These are phyloP conservation scores for Brenthis daphne DNA, from an alignment of 2,888 invertebrate genomes.

Conservation along the genomic window DNA sequence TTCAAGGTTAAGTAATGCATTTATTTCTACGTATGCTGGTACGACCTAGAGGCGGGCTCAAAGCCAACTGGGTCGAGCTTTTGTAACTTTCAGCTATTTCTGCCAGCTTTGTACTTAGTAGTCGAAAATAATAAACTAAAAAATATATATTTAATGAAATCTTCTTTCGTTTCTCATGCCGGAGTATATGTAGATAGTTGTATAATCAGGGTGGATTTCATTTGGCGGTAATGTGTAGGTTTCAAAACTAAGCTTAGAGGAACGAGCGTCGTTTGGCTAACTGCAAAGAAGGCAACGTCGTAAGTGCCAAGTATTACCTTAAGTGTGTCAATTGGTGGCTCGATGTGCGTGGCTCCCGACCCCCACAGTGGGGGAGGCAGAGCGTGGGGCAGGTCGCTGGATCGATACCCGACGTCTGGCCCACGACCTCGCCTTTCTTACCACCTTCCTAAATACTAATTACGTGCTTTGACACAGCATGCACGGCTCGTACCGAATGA, in stretches of 20 bases:
- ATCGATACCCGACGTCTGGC: slow-evolving; percentile 86
- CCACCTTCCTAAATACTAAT: slow-evolving; percentile 83
- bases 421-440: slow-evolving; percentile 82
- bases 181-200: slow-evolving; percentile 23
- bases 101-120: slow-evolving; percentile 54
- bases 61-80: slow-evolving; percentile 78
- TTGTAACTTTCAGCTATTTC: slow-evolving; percentile 70
- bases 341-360: slow-evolving; percentile 76
- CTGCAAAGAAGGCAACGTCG: slow-evolving; percentile 59
- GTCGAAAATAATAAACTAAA: slow-evolving; percentile 42
- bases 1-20: slow-evolving; percentile 61
- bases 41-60: slow-evolving; percentile 63
- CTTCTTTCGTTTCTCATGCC: slow-evolving; percentile 20
- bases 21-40: slow-evolving; percentile 54
- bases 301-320: slow-evolving; percentile 77
- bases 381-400: slow-evolving; percentile 82
- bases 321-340: slow-evolving; percentile 82
- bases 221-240: slow-evolving; percentile 28
- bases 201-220: slow-evolving; percentile 32
- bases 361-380: slow-evolving; percentile 58
- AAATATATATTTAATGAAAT: slow-evolving; percentile 36
- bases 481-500: slow-evolving; percentile 74
- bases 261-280: slow-evolving; percentile 43
- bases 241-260: slow-evolving; percentile 37
- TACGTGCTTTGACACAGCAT: slow-evolving; percentile 82